Conservation (phyloP, 2,888 invertebrate genomes). For the Agrotis exclamationis region DNA sequence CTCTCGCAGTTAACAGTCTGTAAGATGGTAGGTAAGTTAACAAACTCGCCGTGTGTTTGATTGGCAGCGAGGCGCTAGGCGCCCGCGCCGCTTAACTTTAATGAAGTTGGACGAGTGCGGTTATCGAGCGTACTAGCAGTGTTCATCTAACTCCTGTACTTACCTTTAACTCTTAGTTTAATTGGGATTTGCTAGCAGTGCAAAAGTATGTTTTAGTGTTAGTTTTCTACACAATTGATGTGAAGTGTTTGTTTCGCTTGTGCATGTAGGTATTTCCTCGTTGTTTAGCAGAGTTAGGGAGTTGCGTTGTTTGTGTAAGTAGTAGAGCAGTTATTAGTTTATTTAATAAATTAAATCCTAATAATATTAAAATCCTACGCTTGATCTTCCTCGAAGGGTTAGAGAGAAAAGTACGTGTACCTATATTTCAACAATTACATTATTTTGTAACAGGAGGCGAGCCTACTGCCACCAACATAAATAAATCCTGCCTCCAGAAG, state of each 20-base stretch:
- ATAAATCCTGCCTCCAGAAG: too few relatives aligned
- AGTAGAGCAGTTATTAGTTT: neutral
- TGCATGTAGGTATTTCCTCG: slow-evolving; percentile 2
- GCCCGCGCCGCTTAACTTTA: slow-evolving; percentile 68
- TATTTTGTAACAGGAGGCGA: neutral
- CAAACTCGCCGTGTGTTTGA: slow-evolving; percentile 63
- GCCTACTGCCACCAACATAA: too few relatives aligned
- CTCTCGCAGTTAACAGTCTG: slow-evolving; percentile 3
- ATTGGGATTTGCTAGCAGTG: slow-evolving; percentile 46
- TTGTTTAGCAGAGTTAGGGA: slow-evolving; percentile 19
- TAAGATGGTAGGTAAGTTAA: slow-evolving; percentile 41
- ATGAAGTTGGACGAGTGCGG: slow-evolving; percentile 69
- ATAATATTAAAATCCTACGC: neutral
- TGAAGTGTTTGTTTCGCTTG: slow-evolving; percentile 29
- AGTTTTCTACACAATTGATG: slow-evolving; percentile 21
- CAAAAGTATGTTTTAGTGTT: slow-evolving; percentile 31
- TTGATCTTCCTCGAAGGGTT: too few relatives aligned
- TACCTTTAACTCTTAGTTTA: slow-evolving; percentile 50
- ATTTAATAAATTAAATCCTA: neutral
- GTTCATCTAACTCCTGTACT: slow-evolving; percentile 35
- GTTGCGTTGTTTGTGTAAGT: neutral
- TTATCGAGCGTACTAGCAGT: slow-evolving; percentile 59
- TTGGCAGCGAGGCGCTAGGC: slow-evolving; percentile 52
- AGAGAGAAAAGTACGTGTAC: neutral
- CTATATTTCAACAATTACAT: neutral